A percentile compares a stretch with the other conserved stretches of the same genome.
These are phyloP conservation scores for Cryptophagus acutangulus DNA, from an alignment of 2,888 invertebrate genomes.

Conservation along the genomic window DNA sequence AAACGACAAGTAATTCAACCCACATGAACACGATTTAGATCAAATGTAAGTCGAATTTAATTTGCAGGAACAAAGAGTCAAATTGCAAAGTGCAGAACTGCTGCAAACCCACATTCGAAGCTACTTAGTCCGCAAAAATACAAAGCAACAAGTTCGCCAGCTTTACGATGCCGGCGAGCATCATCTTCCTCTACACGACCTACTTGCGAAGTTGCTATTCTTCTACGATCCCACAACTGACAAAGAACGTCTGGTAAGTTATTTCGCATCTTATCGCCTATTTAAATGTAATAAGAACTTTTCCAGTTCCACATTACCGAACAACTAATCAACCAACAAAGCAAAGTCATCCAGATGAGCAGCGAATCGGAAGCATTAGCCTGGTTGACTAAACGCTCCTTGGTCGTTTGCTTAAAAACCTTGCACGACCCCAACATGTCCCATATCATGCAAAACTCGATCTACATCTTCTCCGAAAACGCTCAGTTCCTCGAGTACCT, in stretches of 20 bases:
- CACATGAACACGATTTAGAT: constrained; percentile 3
- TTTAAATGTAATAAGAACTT: constrained; percentile 2
- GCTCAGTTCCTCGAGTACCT: constrained; percentile 53
- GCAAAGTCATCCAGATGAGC: constrained; percentile 40
- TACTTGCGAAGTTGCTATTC: constrained; percentile 67
- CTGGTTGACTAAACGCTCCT: constrained; percentile 47
- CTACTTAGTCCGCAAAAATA: constrained; percentile 63
- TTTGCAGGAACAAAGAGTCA: constrained; percentile 63
- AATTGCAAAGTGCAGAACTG: constrained; percentile 69
- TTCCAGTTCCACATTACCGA: constrained; percentile 46
- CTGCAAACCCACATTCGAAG: constrained; percentile 79
- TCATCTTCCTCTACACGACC: constrained; percentile 51
- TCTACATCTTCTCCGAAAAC: constrained; percentile 67
- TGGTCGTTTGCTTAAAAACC: constrained; percentile 40
- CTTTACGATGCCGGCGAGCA: constrained; percentile 60
- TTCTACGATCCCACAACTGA: constrained; percentile 70
- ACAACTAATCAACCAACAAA: constrained; percentile 45
- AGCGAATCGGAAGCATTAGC: constrained; percentile 39
- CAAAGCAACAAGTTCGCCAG: constrained; percentile 61
- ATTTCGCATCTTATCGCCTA: constrained; percentile 3
- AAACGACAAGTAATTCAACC: constrained; percentile 69
- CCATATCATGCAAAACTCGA: constrained; percentile 70
- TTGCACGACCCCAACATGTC: constrained; percentile 40
- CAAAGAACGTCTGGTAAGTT: constrained; percentile 58
- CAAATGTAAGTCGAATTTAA: constrained; percentile 3